Percentiles rank a stretch among this genome's conserved stretches.
Evolutionary conservation across 2,797 vertebrate species (phyloP).

Genomic region (Hypotaenidia okinawae): DNA sequence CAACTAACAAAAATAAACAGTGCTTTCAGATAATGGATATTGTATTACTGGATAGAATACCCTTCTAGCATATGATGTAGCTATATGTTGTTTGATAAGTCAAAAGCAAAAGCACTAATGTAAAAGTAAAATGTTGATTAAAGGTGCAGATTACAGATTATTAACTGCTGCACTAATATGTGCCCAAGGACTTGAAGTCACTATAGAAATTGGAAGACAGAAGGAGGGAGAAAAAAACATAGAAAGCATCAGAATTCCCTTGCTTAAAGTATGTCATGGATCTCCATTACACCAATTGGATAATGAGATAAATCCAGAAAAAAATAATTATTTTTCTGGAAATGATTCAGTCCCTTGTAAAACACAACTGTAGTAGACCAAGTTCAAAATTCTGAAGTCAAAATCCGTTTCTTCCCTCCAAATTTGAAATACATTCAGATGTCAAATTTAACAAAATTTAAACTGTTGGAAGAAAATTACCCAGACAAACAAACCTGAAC

Average conservation of each 20-base stretch:
- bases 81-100: neutral
- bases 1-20: neutral
- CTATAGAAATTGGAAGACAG: neutral
- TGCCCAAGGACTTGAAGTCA: neutral
- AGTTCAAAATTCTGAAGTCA: neutral
- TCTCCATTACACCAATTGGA: neutral
- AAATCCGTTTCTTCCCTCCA: neutral
- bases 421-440: neutral
- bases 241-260: neutral
- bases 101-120: neutral
- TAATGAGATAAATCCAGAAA: neutral
- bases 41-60: neutral
- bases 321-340: neutral
- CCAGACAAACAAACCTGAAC: neutral
- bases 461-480: neutral
- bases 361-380: neutral
- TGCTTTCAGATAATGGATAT: neutral
- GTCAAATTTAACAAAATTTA: neutral
- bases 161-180: neutral
- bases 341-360: neutral
- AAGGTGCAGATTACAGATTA: conserved; percentile 6
- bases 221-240: neutral
- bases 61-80: neutral
- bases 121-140: neutral
- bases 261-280: neutral